Base-by-base conservation (phyloP, 1,140 invertebrate genomes). In the Gryon sp. region DNA sequence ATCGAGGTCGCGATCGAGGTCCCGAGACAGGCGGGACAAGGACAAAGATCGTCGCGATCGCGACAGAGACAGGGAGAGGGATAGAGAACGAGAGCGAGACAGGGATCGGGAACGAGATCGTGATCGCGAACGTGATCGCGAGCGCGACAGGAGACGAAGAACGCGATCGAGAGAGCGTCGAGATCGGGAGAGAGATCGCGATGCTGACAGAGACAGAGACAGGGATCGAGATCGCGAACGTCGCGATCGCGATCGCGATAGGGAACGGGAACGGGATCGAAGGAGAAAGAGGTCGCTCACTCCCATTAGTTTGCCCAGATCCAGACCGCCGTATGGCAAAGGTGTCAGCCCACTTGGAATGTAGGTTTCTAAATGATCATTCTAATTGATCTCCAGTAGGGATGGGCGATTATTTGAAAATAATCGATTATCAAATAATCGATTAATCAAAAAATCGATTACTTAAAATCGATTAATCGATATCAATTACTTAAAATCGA, bases 321-420 rank as follows among this genome's bases (percentile, higher is more conserved):
- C 84, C 3, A 85, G 86, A 57, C 83, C 90, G 7, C 89, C 89
- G 72, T 84, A 90, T 82, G 81, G 88, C 57, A 88, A 90, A 83
- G 83, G 84, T 3, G 80, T 87, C 52, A 84, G 88, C 78, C 82
- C 88, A 1, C 70, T 90, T 69, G 86, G 84, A 68, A 81, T 87
- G 88, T 90, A 86, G 87, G 88, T 86, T 43, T 50, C 14, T n/a
- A n/a, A n/a, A n/a, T n/a, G n/a, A n/a, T n/a, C n/a, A n/a, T n/a
- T n/a, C n/a, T n/a, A n/a, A n/a, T n/a, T n/a, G n/a, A n/a, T n/a
- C n/a, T n/a, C n/a, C n/a, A n/a, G n/a, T n/a, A n/a, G n/a, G n/a
- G n/a, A n/a, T n/a, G n/a, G n/a, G n/a, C n/a, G n/a, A n/a, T n/a
- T n/a, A n/a, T n/a, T n/a, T n/a, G n/a, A n/a, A n/a, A n/a, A n/a